Percentiles rank a stretch among this genome's conserved stretches.
phyloP scores from a whole-genome alignment of 2,113 vertebrate species.

The Quiscalus mexicanus region DNA sequence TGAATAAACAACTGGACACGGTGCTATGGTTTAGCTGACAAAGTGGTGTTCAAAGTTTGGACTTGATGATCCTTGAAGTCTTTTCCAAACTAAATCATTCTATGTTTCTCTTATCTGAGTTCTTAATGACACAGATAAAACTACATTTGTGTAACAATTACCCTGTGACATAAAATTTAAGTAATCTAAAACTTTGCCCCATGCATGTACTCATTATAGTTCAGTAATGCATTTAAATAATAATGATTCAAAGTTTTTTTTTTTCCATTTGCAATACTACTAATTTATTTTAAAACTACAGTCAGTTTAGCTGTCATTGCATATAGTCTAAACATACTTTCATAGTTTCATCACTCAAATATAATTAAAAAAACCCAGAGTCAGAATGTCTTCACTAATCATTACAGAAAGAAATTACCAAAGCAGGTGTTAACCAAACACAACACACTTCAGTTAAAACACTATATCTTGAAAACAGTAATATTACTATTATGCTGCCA shows the following conservation, averaged over 20 bases:
- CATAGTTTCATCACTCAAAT: neutral
- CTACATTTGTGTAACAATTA: neutral
- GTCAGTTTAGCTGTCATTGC: neutral
- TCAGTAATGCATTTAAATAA: neutral
- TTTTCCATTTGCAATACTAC: neutral
- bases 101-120: neutral
- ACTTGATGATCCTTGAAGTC: neutral
- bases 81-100: neutral
- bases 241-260: neutral
- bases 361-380: neutral
- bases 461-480: neutral
- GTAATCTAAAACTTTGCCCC: neutral
- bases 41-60: neutral
- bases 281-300: constrained; percentile 11
- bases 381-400: neutral
- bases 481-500: neutral
- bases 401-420: neutral
- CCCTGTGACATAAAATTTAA: neutral
- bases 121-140: neutral
- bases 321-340: neutral
- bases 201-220: neutral
- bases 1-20: fast-evolving
- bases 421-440: neutral
- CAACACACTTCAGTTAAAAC: neutral
- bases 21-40: neutral